Evolutionary conservation across 2,797 vertebrate genomes (phyloP).

Genomic region (Emydoidea blandingii): DNA sequence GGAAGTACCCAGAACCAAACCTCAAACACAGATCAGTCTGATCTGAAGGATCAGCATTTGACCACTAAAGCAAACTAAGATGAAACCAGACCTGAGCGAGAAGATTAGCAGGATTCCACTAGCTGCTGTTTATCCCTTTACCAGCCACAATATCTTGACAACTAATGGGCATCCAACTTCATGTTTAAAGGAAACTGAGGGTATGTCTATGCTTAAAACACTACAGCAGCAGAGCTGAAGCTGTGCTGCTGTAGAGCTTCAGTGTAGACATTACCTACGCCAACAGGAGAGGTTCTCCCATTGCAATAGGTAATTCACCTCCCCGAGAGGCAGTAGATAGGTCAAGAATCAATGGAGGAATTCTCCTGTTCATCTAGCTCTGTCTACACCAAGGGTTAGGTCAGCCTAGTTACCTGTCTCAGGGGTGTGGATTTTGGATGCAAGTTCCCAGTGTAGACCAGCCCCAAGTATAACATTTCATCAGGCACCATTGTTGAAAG

Average conservation of each 20-base stretch:
- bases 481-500: neutral
- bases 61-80: rapidly evolving
- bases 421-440: neutral
- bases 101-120: neutral
- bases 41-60: neutral
- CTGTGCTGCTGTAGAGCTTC: neutral
- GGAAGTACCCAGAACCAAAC: rapidly evolving
- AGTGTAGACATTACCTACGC: neutral
- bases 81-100: neutral
- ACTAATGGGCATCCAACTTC: rapidly evolving
- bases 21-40: rapidly evolving
- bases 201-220: neutral
- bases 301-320: neutral
- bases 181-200: neutral
- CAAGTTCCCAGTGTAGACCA: neutral
- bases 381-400: neutral
- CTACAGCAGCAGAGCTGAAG: neutral
- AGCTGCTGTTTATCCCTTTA: rapidly evolving
- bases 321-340: neutral
- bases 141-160: neutral
- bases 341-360: neutral
- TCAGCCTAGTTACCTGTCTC: neutral
- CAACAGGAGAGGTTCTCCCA: neutral
- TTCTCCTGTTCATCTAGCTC: neutral
- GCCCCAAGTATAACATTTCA: neutral